phyloP scores from a whole-genome alignment of 2,113 vertebrate genomes.

The Caracal caracal region DNA sequence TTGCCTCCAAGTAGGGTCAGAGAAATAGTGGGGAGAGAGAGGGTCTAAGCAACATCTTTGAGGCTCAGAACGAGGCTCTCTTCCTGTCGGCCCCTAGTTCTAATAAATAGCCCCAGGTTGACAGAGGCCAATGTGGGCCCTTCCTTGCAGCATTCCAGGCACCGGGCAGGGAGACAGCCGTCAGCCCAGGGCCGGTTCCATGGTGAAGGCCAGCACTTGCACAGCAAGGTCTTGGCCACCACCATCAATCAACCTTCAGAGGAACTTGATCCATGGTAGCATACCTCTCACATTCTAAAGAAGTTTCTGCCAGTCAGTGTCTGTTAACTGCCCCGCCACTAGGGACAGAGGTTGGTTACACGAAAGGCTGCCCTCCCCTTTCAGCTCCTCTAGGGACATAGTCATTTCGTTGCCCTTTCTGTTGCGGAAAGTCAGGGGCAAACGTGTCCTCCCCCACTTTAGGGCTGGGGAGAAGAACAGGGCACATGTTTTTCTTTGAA shows the following conservation, averaged over 20 bases:
- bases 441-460: background rate
- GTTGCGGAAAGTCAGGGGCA: background rate
- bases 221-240: constrained; percentile 69
- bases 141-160: constrained; percentile 72
- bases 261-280: background rate
- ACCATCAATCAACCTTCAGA: constrained; percentile 74
- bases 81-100: background rate
- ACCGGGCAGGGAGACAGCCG: constrained; percentile 78
- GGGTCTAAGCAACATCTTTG: constrained; percentile 54
- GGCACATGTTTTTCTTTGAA: background rate
- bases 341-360: background rate
- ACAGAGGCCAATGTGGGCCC: constrained; percentile 55
- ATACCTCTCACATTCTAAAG: background rate
- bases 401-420: background rate
- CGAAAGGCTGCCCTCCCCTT: background rate
- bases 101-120: constrained; percentile 75
- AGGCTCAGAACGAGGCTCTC: constrained; percentile 45
- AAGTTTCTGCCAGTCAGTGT: constrained; percentile 12
- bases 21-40: background rate
- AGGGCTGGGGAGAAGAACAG: background rate
- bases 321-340: background rate
- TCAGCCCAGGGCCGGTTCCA: constrained; percentile 70
- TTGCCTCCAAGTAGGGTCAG: background rate
- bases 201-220: constrained; percentile 78
- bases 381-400: background rate